Base-by-base conservation (phyloP, 2,888 invertebrate genomes). In the Teinopalpus imperialis region DNA sequence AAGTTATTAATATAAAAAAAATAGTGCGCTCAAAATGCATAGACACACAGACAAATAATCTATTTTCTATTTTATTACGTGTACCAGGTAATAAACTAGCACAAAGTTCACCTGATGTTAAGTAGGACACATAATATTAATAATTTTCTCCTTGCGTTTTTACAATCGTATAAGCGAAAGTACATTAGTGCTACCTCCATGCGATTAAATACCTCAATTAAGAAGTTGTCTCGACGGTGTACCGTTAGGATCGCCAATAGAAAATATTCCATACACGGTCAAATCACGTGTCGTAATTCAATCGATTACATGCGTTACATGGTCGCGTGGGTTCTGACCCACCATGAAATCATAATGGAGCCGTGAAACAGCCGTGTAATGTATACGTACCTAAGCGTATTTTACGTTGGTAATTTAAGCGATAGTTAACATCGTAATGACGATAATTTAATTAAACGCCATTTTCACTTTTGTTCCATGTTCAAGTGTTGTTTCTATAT, bases 261-360 rank as follows among this genome's bases (percentile, higher is more conserved):
- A 16, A 26, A 21, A 26, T 13, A 16, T 10, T 3, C 18, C 12
- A 23, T 16, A 23, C 18, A 44, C 14, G n/a, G 23, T 18, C 2
- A n/a, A 18, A 37, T 26, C 29, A 23, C n/a, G 10, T 43, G 26
- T 26, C 44, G 44, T 37, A 37, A 37, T 37, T 27, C 2, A 32
- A 34, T 18, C 36, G 23, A 31, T 37, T 37, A 43, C 32, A 42
- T 9, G 27, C 43, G 7, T 35, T 44, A 37, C 37, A 37, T 13
- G 37, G 18, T 37, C 24, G 31, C 37, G 24, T 23, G 7, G 23
- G 6, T 8, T 24, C 31, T 16, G 14, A 44, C 37, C 12, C 13
- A 12, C 44, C 37, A 14, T 44, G 37, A 44, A 37, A 44, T 44
- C 31, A 5, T 24, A 18, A 44, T 31, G 7, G 6, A 26, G 1